Evolutionary conservation across 2,113 vertebrate species (phyloP).

Genomic region (Camelus bactrianus): DNA sequence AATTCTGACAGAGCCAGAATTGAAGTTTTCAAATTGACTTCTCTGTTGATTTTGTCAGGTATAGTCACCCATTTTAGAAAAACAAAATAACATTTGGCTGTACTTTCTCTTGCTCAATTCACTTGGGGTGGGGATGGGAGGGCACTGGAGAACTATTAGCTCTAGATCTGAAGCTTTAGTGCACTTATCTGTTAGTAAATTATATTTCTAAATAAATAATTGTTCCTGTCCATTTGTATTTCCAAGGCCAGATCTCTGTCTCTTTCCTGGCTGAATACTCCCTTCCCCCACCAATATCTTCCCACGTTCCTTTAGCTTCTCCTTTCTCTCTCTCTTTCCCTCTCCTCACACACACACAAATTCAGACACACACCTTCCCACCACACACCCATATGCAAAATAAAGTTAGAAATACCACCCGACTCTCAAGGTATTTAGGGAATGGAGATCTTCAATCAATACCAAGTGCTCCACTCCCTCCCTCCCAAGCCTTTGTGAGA

Average conservation of each 20-base stretch:
- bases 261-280: background rate
- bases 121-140: background rate
- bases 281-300: constrained; percentile 67
- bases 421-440: constrained; percentile 78
- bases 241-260: background rate
- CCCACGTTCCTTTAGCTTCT: constrained; percentile 44
- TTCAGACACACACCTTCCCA: constrained; percentile 78
- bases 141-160: background rate
- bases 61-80: constrained; percentile 1
- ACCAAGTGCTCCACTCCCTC: background rate
- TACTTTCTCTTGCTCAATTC: background rate
- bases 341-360: background rate
- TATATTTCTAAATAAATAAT: background rate
- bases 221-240: background rate
- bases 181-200: background rate
- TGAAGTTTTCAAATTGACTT: background rate
- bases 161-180: background rate
- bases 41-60: constrained; percentile 2
- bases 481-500: constrained; percentile 63
- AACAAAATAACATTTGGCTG: background rate
- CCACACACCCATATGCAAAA: constrained; percentile 80
- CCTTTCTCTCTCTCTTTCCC: constrained; percentile 3
- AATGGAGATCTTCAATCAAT: constrained; percentile 64
- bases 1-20: background rate
- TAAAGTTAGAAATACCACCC: constrained; percentile 80